Conservation (phyloP, 2,797 vertebrate species). For the Anguilla anguilla region DNA sequence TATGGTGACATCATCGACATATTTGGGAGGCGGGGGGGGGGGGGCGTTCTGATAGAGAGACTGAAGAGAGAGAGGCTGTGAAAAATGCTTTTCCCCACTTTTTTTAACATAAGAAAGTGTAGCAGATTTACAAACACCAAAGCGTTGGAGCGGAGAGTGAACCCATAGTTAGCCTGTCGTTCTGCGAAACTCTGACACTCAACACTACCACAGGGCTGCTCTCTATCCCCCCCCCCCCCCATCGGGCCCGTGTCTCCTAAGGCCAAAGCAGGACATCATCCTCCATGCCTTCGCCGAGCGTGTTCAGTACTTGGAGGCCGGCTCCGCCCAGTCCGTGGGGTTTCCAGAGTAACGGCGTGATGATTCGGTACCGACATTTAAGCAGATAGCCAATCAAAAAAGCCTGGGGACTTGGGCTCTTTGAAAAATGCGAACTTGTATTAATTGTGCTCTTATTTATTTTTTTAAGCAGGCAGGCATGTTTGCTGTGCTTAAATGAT, state of each 20-base stretch:
- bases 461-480: neutral
- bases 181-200: slow-evolving; percentile 49
- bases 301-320: slow-evolving; percentile 44
- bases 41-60: too few relatives aligned
- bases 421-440: neutral
- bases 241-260: slow-evolving; percentile 63
- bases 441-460: neutral
- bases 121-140: slow-evolving; percentile 78
- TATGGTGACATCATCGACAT: too few relatives aligned
- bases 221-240: slow-evolving; percentile 42
- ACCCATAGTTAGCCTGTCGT: slow-evolving; percentile 69
- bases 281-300: slow-evolving; percentile 60
- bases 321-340: slow-evolving; percentile 53
- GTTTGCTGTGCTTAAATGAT: neutral
- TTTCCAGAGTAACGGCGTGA: slow-evolving; percentile 35
- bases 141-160: slow-evolving; percentile 69
- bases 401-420: slow-evolving; percentile 48
- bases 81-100: neutral
- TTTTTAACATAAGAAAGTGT: slow-evolving; percentile 36
- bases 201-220: slow-evolving; percentile 56
- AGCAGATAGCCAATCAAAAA: slow-evolving; percentile 57
- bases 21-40: too few relatives aligned
- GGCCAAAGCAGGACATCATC: slow-evolving; percentile 65
- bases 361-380: slow-evolving; percentile 38
- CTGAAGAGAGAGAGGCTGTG: too few relatives aligned